Conservation (phyloP, 2,797 vertebrate genomes). For the Acipenser ruthenus region DNA sequence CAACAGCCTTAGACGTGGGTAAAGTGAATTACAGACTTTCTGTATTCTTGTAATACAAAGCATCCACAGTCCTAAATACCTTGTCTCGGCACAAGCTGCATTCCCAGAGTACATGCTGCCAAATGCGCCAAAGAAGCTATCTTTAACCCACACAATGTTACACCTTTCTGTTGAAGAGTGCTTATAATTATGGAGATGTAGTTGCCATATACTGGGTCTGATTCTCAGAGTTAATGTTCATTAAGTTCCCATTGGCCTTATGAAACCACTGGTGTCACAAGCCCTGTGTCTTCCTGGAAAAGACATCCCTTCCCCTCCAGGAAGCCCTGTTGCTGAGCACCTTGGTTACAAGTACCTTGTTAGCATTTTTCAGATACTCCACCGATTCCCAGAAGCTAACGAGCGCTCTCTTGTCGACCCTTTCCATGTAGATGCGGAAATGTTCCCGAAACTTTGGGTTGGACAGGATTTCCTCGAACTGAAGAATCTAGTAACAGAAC, state of each 20-base stretch:
- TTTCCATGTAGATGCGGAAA: constrained; percentile 86
- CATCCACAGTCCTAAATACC: too few species aligned
- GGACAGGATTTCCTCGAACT: constrained; percentile 89
- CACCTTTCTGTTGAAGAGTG: too few species aligned
- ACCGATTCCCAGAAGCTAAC: constrained; percentile 91
- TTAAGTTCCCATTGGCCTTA: not conserved
- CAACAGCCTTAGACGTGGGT: too few species aligned
- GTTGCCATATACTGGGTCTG: too few species aligned
- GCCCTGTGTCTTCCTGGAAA: not conserved
- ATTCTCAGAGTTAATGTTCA: not conserved
- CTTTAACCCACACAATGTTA: too few species aligned
- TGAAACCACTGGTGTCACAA: not conserved
- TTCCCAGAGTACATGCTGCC: too few species aligned
- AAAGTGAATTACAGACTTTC: too few species aligned
- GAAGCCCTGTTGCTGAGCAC: not conserved
- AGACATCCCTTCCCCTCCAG: not conserved
- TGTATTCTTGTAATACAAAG: too few species aligned
- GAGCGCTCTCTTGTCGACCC: constrained; percentile 80
- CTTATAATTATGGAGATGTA: too few species aligned
- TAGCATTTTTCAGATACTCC: constrained; percentile 83
- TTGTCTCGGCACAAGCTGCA: too few species aligned
- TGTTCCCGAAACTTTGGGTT: constrained; percentile 76
- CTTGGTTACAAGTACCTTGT: constrained; percentile 68
- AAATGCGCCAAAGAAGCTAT: too few species aligned
- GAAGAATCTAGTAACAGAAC: constrained; percentile 72